Evolutionary conservation across 2,113 vertebrate species (phyloP).

Genomic region (Channa maculata): DNA sequence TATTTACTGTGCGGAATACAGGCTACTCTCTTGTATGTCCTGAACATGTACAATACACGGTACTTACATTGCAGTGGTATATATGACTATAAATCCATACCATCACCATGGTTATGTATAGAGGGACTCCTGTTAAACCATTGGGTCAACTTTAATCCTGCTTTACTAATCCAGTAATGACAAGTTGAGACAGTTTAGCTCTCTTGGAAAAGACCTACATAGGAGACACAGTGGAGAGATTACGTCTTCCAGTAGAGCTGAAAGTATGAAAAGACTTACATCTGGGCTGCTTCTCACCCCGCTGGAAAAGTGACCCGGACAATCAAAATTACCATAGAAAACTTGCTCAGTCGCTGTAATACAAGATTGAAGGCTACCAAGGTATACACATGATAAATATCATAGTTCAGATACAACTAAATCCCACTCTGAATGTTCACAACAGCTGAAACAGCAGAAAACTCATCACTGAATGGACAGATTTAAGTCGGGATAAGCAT

Average conservation of each 20-base stretch:
- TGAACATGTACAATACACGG: background rate
- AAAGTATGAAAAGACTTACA: background rate
- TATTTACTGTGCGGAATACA: background rate
- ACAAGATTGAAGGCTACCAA: background rate
- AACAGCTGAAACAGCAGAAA: conserved; percentile 69
- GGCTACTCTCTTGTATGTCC: background rate
- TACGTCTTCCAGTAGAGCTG: background rate
- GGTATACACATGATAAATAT: background rate
- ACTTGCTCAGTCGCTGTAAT: background rate
- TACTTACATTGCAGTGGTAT: no score
- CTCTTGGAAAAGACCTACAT: no score
- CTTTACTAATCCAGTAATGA: no score
- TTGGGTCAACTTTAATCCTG: no score
- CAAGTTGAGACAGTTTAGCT: no score
- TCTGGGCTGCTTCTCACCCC: background rate
- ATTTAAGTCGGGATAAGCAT: conserved; percentile 51
- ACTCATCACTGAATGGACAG: conserved; percentile 39
- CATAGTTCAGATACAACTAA: conserved; percentile 1
- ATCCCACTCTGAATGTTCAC: conserved; percentile 21
- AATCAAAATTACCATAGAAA: conserved; percentile 6
- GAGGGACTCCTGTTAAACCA: background rate
- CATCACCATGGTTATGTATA: background rate
- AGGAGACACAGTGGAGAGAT: background rate
- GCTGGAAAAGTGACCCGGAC: conserved; percentile 15
- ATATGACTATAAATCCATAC: no score